Conservation (phyloP, 2,797 vertebrate genomes). For the Stomatorhinus walkeri region DNA sequence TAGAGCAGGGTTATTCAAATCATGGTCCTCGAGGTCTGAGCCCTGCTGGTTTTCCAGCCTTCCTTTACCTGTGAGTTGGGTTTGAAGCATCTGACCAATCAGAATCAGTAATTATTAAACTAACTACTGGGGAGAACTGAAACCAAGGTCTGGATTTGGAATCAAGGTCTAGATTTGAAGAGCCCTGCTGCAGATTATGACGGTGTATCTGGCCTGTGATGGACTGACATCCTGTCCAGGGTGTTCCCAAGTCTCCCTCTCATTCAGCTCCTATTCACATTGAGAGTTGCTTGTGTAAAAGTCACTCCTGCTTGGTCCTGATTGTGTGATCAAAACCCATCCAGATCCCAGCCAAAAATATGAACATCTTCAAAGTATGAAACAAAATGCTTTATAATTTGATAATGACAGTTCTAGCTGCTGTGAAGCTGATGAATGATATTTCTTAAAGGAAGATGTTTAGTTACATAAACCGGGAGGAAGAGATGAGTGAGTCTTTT, state of each 20-base stretch:
- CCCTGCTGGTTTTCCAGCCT: neutral
- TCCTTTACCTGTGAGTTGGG: neutral
- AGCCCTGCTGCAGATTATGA: neutral
- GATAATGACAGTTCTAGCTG: neutral
- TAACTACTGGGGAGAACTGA: neutral
- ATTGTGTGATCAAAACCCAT: neutral
- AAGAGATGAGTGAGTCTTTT: neutral
- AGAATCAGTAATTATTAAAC: neutral
- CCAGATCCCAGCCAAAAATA: neutral
- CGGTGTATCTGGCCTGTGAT: neutral
- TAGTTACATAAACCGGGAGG: neutral
- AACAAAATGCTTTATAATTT: neutral
- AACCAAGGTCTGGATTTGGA: neutral
- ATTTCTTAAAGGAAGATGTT: neutral
- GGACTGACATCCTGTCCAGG: neutral
- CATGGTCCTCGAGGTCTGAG: neutral
- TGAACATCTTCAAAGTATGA: neutral
- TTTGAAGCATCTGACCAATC: neutral
- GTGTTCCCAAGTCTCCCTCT: neutral
- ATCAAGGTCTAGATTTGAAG: neutral
- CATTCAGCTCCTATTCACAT: neutral
- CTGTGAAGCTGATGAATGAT: neutral
- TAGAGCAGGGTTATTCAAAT: neutral
- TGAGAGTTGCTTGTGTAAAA: neutral
- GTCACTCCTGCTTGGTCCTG: too few species aligned